Conservation (phyloP, 2,888 invertebrate genomes). For the Amitus sp. region DNA sequence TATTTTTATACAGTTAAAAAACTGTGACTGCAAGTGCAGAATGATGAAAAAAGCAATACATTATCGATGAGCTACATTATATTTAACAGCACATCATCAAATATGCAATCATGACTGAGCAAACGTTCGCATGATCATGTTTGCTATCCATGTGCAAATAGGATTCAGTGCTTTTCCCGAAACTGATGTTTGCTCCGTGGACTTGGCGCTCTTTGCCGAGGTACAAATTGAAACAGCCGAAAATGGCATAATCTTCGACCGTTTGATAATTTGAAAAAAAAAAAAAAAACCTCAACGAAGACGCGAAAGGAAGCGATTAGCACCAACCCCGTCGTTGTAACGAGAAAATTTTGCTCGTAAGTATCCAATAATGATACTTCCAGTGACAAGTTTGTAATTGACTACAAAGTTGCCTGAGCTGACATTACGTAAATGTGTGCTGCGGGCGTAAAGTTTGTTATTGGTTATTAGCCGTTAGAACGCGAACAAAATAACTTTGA, state of each 20-base stretch:
- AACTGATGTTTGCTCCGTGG: constrained; percentile 9
- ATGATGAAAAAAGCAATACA: too few species aligned
- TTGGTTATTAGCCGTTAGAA: constrained; percentile 19
- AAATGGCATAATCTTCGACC: not conserved
- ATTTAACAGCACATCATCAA: constrained; percentile 5
- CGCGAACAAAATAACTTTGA: constrained; percentile 25
- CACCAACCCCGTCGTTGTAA: constrained; percentile 10
- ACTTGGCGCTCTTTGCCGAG: constrained; percentile 4
- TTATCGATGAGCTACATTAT: too few species aligned
- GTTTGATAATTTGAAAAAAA: too few species aligned
- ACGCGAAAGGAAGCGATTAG: not conserved
- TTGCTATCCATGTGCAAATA: constrained; percentile 12
- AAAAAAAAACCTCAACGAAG: too few species aligned
- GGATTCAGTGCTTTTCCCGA: constrained; percentile 8
- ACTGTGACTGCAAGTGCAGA: too few species aligned
- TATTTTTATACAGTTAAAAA: too few species aligned
- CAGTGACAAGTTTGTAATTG: constrained; percentile 30
- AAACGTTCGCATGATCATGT: constrained; percentile 12
- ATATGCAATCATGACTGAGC: constrained; percentile 12
- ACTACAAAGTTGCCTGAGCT: constrained; percentile 25
- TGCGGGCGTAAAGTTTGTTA: constrained; percentile 30
- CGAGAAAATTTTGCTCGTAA: constrained; percentile 20
- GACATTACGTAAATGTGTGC: constrained; percentile 26
- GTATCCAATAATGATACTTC: constrained; percentile 21
- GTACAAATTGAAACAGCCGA: constrained; percentile 9